Conservation (phyloP, 2,888 invertebrate species). For the Muscina levida region DNA sequence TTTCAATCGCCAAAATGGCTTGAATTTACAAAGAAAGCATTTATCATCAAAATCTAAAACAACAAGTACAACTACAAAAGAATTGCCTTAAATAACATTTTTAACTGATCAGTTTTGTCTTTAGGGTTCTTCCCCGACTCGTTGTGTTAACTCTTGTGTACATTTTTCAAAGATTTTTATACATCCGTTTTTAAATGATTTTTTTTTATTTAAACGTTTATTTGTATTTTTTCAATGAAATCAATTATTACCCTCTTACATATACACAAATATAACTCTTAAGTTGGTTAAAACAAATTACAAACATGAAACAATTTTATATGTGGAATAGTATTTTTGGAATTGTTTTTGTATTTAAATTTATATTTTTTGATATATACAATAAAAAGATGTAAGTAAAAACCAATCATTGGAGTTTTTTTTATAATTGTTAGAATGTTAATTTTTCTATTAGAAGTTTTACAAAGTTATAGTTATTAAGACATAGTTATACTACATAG, state of each 20-base stretch:
- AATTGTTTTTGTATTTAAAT: slow-evolving; percentile 57
- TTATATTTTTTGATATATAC: slow-evolving; percentile 59
- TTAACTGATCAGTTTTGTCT: slow-evolving; percentile 6
- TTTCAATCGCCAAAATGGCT: not conserved
- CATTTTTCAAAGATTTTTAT: slow-evolving; percentile 6
- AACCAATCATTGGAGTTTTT: slow-evolving; percentile 46
- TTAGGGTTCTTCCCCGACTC: slow-evolving; percentile 23
- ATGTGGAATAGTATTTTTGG: slow-evolving; percentile 63
- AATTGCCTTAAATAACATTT: slow-evolving; percentile 60
- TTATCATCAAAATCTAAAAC: slow-evolving; percentile 56
- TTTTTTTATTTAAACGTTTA: slow-evolving; percentile 16
- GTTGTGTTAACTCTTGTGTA: no score
- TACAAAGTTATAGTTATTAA: no score
- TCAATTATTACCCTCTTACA: slow-evolving; percentile 20
- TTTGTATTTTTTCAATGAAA: slow-evolving; percentile 28
- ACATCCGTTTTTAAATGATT: slow-evolving; percentile 29
- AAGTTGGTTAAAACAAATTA: no score
- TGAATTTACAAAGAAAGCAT: slow-evolving; percentile 42
- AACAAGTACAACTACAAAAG: slow-evolving; percentile 61
- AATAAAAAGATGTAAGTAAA: slow-evolving; percentile 51
- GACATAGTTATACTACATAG: no score
- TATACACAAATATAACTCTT: slow-evolving; percentile 40
- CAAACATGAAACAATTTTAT: slow-evolving; percentile 36
- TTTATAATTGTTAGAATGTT: no score
- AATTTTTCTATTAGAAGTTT: no score